These are phyloP conservation scores for Capitulum mitella DNA, from an alignment of 2,888 invertebrate species.

Conservation along the genomic window DNA sequence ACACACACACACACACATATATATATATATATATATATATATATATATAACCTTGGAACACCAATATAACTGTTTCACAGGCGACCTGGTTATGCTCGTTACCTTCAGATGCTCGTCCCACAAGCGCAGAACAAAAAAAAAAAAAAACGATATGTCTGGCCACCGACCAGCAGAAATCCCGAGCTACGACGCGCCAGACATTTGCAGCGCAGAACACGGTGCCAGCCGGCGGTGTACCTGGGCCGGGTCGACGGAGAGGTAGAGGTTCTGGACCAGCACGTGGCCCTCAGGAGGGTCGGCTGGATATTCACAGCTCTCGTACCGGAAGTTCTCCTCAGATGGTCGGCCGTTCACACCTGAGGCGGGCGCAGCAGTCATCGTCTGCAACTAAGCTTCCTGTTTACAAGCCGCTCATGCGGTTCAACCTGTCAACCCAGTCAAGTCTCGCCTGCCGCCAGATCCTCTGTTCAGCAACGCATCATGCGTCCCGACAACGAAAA, in stretches of 20 bases:
- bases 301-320: slow-evolving; percentile 7
- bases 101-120: background rate
- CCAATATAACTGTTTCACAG: too few relatives aligned
- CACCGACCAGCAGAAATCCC: background rate
- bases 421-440: too few relatives aligned
- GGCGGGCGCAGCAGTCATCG: background rate
- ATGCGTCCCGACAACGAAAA: too few relatives aligned
- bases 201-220: background rate
- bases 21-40: too few relatives aligned
- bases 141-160: background rate
- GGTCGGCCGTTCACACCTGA: slow-evolving; percentile 7
- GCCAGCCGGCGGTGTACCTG: background rate
- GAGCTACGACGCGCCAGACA: background rate
- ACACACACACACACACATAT: too few relatives aligned
- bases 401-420: too few relatives aligned
- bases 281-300: background rate
- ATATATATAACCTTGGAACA: too few relatives aligned
- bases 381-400: too few relatives aligned
- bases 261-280: background rate
- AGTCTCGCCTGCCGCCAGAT: too few relatives aligned
- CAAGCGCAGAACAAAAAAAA: background rate
- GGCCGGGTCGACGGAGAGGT: slow-evolving; percentile 4
- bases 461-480: too few relatives aligned
- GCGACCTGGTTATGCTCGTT: too few relatives aligned
- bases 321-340: background rate